These are phyloP conservation scores for Scyliorhinus canicula DNA, from an alignment of 2,797 vertebrate species.

Conservation along the genomic window DNA sequence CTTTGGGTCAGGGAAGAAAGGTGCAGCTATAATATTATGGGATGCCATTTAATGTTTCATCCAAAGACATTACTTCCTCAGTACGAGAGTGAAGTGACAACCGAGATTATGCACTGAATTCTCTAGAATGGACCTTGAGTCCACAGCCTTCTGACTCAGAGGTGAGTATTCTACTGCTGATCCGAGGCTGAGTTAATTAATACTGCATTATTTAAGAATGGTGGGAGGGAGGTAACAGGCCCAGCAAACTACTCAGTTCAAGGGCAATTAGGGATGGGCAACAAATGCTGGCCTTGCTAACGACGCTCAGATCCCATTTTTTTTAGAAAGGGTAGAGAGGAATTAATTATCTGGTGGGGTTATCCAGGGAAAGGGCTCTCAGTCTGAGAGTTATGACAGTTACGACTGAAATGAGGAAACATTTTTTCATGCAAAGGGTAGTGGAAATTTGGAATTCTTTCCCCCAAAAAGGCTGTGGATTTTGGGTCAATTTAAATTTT, in stretches of 20 bases:
- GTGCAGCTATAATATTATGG: not conserved
- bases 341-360: not conserved
- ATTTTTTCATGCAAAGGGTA: not conserved
- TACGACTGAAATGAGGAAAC: not conserved
- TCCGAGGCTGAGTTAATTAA: not conserved
- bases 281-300: too few relatives aligned
- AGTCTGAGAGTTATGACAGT: not conserved
- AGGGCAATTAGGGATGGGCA: too few relatives aligned
- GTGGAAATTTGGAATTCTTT: not conserved
- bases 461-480: not conserved
- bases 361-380: not conserved
- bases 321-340: too few relatives aligned
- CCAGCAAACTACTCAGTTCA: too few relatives aligned
- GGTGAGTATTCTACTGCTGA: too few relatives aligned
- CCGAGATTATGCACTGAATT: too few relatives aligned
- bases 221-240: not conserved
- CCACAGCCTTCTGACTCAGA: too few relatives aligned
- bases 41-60: too few relatives aligned
- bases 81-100: not conserved
- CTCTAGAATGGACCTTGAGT: too few relatives aligned
- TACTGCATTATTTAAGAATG: not conserved
- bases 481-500: not conserved
- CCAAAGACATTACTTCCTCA: not conserved
- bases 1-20: not conserved
- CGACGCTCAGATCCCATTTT: too few relatives aligned